Base-by-base conservation (phyloP, 2,797 vertebrate genomes). In the Choloepus didactylus region DNA sequence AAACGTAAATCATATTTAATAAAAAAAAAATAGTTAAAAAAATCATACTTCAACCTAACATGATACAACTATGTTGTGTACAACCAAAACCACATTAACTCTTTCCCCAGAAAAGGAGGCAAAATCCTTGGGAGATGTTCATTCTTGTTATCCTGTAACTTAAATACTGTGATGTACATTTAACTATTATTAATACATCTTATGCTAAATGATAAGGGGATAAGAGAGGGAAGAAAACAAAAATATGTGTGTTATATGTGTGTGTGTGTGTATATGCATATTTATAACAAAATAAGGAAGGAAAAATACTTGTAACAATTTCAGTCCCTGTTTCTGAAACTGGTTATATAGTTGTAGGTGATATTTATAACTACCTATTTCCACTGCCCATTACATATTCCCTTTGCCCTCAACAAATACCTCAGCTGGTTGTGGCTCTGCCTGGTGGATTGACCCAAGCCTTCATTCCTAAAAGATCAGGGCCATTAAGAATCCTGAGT, bases 201-300 rank as follows among this genome's bases (percentile, higher is more conserved):
- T 86, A 66, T 85, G 18, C 56, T 73, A 76, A 9, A 38, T 86
- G 49, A 87, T 92, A 69, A 35, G 9, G 56, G 14, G 8, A 85
- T 81, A 76, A 64, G n/a, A 89, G 27, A 79, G 11, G 15, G 5
- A 70, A 88, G 16, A 75, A 72, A 60, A 73, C 25, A 87, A 83
- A 88, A 77, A 85, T 64, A 70, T 44, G 41, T 77, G 59, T 44
- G 54, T 86, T 86, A 70, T 64, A 10, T 41, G 62, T 38, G 31
- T 18, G 54, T 18, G 54, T 59, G 44, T 19, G 16, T 35, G 23
- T 2, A 62, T 77, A 59, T 75, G 60, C 5, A 49, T 64, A 5
- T 75, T 77, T 85, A 35, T 72, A 84, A 86, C 23, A 91, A 86
- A 79, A 86, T 59, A 95, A 79, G 54, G 72, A 81, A 83, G 62